Evolutionary conservation across 2,113 vertebrate genomes (phyloP), one percentile per base, ranked within the genome.

Genomic region (Entomyzon cyanotis): DNA sequence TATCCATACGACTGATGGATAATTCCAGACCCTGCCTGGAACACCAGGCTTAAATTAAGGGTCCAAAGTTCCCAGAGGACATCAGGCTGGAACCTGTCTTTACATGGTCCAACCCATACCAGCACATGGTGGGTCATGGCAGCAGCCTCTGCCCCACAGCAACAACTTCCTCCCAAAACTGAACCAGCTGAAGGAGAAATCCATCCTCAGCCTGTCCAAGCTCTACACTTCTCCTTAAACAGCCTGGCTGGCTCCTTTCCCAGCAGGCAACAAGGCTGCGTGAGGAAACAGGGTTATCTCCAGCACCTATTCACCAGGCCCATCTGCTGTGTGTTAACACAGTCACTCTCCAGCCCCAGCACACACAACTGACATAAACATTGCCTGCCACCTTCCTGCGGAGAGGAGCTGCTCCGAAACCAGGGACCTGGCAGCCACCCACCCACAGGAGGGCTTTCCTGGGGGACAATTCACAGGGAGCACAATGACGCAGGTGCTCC

Each of bases 401-500:
- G 59, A 25, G 46, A 80, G 67, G 21, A 85, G 56, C 58, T 91
- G 37, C 74, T 27, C 84, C 3, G 3, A 27, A 73, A 35, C 3
- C 47, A 35, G 37, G 2, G 7, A 71, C 70, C 82, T 44, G 41
- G 71, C 59, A 53, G 41, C 3, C 59, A 59, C 5, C n/a, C 28
- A 55, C 55, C 46, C 76, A 55, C 16, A 0, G 47, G 15, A 59
- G 50, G 30, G 64, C 33, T 74, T 39, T 86, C 42, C 68, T 30
- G 31, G 16, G 18, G 52, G 71, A 87, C 70, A 35, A 33, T 30
- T n/a, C 9, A 4, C 42, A 37, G 55, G 52, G 35, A 79, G 30
- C 25, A 31, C 0, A 0, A 56, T 13, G 89, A 60, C 0, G 0
- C 28, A 15, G 71, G 33, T 30, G 21, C 50, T 25, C 15, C 0